Percentiles rank a stretch among this genome's conserved stretches.
Evolutionary conservation across 2,797 vertebrate genomes (phyloP).

Genomic region (Pogonophryne albipinna): DNA sequence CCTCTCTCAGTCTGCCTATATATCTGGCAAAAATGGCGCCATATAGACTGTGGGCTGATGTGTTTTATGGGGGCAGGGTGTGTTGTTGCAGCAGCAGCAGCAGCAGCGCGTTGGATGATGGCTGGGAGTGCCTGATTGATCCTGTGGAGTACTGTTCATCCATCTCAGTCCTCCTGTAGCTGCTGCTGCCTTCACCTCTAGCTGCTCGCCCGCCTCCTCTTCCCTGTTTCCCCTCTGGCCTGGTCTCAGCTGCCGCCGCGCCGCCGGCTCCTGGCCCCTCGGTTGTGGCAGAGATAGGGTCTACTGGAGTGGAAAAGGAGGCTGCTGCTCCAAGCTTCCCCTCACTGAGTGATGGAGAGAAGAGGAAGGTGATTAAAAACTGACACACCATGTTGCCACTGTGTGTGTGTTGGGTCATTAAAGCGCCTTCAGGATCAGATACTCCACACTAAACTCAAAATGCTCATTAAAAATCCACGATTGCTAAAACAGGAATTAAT

Average conservation of each 20-base stretch:
- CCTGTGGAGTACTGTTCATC: constrained; percentile 69
- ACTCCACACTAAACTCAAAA: constrained; percentile 23
- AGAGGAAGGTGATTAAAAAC: constrained; percentile 67
- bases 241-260: constrained; percentile 62
- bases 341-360: constrained; percentile 31
- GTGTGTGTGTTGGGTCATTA: constrained; percentile 45
- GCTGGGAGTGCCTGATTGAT: constrained; percentile 77
- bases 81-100: constrained; percentile 40
- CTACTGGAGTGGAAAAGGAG: constrained; percentile 70
- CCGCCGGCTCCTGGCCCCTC: constrained; percentile 49
- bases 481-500: not conserved
- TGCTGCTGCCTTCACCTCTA: constrained; percentile 59
- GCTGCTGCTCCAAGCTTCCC: constrained; percentile 45
- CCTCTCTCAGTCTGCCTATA: constrained; percentile 22
- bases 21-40: constrained; percentile 38
- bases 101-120: constrained; percentile 64
- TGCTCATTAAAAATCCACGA: not conserved
- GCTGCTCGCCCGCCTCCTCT: constrained; percentile 30
- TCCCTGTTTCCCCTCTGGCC: constrained; percentile 6
- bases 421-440: constrained; percentile 41
- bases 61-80: constrained; percentile 36
- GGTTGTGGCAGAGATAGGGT: constrained; percentile 54
- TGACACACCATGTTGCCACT: constrained; percentile 36
- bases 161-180: constrained; percentile 66
- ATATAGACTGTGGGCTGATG: constrained; percentile 27